phyloP scores from a whole-genome alignment of 2,113 vertebrate genomes.

The Shinisaurus crocodilurus region DNA sequence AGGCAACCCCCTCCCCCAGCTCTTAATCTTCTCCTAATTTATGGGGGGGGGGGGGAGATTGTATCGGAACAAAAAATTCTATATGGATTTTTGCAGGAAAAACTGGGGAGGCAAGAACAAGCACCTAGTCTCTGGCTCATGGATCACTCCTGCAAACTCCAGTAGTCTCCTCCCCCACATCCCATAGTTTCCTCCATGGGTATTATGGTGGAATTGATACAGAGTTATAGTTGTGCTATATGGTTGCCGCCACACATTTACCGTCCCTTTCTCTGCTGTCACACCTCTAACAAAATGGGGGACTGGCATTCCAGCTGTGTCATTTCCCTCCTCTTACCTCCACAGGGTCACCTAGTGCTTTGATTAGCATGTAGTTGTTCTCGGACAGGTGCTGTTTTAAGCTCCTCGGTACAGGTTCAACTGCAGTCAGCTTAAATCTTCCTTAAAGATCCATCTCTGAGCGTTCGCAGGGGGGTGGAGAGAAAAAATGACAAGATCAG shows the following conservation, averaged over 20 bases:
- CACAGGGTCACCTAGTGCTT: neutral
- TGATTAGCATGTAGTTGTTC: constrained; percentile 11
- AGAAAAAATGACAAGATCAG: constrained; percentile 1
- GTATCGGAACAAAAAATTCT: neutral
- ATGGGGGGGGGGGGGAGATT: neutral
- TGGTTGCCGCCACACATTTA: too few relatives aligned
- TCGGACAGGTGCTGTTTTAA: neutral
- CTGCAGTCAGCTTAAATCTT: neutral
- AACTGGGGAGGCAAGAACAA: neutral
- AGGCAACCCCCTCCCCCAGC: neutral
- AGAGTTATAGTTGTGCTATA: neutral
- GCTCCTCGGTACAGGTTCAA: neutral
- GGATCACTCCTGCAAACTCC: neutral
- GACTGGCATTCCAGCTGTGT: neutral
- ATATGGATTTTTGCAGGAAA: neutral
- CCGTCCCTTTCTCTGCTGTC: neutral
- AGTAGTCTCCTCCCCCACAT: too few relatives aligned
- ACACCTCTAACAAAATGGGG: neutral
- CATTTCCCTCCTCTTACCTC: constrained; percentile 2
- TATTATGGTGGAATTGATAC: neutral
- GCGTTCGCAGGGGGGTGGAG: neutral
- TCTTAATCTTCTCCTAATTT: neutral
- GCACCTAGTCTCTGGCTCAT: neutral
- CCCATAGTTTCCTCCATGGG: too few relatives aligned
- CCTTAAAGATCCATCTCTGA: constrained; percentile 15